Conservation (phyloP, 2,113 vertebrate species). For the Syngnathus floridae region DNA sequence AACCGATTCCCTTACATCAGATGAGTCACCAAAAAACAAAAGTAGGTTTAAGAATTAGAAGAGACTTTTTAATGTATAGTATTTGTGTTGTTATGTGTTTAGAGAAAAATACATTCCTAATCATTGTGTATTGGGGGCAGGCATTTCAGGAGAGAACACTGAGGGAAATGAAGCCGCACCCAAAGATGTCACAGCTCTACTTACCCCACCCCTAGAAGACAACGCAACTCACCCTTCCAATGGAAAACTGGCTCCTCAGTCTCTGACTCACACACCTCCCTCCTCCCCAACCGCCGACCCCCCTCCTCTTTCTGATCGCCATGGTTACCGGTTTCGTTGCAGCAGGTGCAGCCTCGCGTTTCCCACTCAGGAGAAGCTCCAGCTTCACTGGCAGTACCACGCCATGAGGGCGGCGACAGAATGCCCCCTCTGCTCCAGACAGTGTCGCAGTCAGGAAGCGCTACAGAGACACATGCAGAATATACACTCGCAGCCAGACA, state of each 20-base stretch:
- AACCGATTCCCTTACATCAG: constrained; percentile 24
- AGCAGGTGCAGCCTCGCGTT: constrained; percentile 98
- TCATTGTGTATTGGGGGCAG: constrained; percentile 41
- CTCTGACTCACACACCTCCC: constrained; percentile 54
- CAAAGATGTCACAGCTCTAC: constrained; percentile 68
- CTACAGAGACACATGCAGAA: constrained; percentile 96
- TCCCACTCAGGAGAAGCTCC: constrained; percentile 94
- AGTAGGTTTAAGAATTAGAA: constrained; percentile 38
- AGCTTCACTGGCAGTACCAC: constrained; percentile 96
- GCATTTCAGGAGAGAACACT: constrained; percentile 42
- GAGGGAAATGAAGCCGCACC: constrained; percentile 57
- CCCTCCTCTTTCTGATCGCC: constrained; percentile 88
- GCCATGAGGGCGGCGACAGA: constrained; percentile 96
- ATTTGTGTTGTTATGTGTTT: neutral
- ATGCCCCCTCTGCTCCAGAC: constrained; percentile 95
- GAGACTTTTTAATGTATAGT: constrained; percentile 10
- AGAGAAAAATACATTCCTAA: neutral
- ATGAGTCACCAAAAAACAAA: constrained; percentile 49
- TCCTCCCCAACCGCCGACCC: constrained; percentile 71
- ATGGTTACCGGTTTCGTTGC: constrained; percentile 97
- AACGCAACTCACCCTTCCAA: constrained; percentile 72
- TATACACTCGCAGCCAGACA: constrained; percentile 73
- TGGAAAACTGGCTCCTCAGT: constrained; percentile 77
- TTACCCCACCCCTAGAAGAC: constrained; percentile 65
- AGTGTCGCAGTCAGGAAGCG: constrained; percentile 94